Conservation (phyloP, 2,888 invertebrate species). For the Metellina segmentata region DNA sequence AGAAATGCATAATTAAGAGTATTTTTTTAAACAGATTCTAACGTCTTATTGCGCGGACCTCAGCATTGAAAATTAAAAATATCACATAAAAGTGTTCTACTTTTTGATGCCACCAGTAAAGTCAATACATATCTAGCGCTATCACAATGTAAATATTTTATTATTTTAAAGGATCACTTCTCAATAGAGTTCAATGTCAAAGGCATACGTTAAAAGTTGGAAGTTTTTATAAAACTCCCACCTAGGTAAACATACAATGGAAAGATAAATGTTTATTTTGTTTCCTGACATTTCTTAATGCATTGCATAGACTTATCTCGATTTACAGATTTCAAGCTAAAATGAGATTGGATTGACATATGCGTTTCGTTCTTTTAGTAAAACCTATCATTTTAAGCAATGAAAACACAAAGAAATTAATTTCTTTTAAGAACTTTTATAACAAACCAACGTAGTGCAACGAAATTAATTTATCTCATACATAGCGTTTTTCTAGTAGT, state of each 20-base stretch:
- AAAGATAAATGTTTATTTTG: neutral
- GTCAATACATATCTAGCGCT: slow-evolving; percentile 18
- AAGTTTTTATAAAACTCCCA: neutral
- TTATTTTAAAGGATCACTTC: slow-evolving; percentile 33
- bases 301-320: neutral
- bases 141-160: slow-evolving; percentile 24
- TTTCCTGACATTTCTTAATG: neutral
- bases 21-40: too few relatives aligned
- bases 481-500: too few relatives aligned
- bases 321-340: neutral
- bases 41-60: too few relatives aligned
- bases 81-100: too few relatives aligned
- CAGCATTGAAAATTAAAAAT: too few relatives aligned
- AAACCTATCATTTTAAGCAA: too few relatives aligned
- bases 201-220: slow-evolving; percentile 21
- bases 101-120: slow-evolving; percentile 7
- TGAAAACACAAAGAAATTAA: too few relatives aligned
- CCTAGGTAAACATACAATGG: neutral
- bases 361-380: neutral
- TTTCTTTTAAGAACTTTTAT: too few relatives aligned
- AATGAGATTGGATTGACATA: too few relatives aligned
- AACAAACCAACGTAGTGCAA: too few relatives aligned
- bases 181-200: slow-evolving; percentile 3
- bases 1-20: too few relatives aligned
- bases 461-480: too few relatives aligned